Base-by-base conservation (phyloP, 2,888 invertebrate species). In the Alcis repandata region DNA sequence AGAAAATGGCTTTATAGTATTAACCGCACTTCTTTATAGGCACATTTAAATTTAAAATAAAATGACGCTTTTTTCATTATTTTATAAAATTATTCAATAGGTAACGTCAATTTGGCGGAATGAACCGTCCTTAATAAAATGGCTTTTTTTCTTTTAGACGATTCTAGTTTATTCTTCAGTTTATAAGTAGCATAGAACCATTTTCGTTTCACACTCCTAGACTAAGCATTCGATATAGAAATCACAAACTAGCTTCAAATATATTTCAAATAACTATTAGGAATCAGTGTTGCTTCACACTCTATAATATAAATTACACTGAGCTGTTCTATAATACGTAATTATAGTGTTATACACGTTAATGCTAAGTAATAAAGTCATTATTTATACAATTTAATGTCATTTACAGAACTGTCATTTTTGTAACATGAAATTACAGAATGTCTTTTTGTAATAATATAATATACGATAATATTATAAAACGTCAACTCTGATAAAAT, bases 281-380 rank as follows among this genome's bases (percentile, higher is more conserved):
- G 87, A 79, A 85, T 92, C 91, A 85, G 89, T 92, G 92, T 92
- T 79, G 92, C 92, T 92, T 92, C 82, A 86, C 86, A 88, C 84
- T 51, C 43, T 80, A 79, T 81, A 83, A 86, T 81, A 79, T 83
- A 83, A 74, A 78, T 80, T 81, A 88, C 90, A 92, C 90, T 84
- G 90, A 89, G 89, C 90, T 90, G 87, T 91, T 91, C 86, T 85
- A 80, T 84, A 81, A 92, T 92, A 92, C 92, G 92, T 92, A 92
- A 91, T 81, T 73, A 88, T 90, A 91, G 90, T 90, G 90, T 85
- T 85, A 90, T 83, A 91, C 91, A 87, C 85, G 85, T 86, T 89
- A 89, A 88, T 83, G 73, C 76, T 91, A 91, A 90, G 90, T 80
- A 82, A 82, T 80, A 81, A 81, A 88, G 80, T 82, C 84, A 88